Evolutionary conservation across 2,113 vertebrate genomes (phyloP).

Genomic region (Megaceryle maxima): DNA sequence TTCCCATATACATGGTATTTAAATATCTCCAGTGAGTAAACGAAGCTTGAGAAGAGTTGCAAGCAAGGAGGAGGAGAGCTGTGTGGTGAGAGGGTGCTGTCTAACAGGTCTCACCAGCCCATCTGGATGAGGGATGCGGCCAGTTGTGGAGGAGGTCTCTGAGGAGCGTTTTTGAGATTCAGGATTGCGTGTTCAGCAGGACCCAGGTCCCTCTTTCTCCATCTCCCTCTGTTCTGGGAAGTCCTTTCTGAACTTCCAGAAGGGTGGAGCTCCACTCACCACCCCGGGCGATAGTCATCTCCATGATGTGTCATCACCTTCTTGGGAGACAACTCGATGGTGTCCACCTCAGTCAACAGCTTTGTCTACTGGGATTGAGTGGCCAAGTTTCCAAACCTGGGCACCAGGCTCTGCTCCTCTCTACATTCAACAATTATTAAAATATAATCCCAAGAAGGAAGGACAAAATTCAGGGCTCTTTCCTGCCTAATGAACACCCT

Average conservation of each 20-base stretch:
- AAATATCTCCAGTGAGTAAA: neutral
- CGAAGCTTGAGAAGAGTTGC: neutral
- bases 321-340: accelerated
- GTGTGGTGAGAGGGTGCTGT: accelerated
- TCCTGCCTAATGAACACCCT: neutral
- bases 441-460: neutral
- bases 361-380: neutral
- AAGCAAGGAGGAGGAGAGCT: neutral
- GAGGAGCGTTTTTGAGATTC: accelerated
- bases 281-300: neutral
- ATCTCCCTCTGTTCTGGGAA: neutral
- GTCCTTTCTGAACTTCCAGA: accelerated
- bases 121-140: neutral
- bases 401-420: neutral
- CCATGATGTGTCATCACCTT: neutral
- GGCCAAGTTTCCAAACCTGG: neutral
- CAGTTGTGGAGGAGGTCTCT: neutral
- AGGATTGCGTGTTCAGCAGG: neutral
- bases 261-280: neutral
- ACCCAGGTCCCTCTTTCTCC: neutral
- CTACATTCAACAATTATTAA: neutral
- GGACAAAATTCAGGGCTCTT: neutral
- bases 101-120: constrained; percentile 1
- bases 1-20: neutral
- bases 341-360: neutral